Evolutionary conservation across 2,797 vertebrate species (phyloP).

Genomic region (Aotus griseimembra): DNA sequence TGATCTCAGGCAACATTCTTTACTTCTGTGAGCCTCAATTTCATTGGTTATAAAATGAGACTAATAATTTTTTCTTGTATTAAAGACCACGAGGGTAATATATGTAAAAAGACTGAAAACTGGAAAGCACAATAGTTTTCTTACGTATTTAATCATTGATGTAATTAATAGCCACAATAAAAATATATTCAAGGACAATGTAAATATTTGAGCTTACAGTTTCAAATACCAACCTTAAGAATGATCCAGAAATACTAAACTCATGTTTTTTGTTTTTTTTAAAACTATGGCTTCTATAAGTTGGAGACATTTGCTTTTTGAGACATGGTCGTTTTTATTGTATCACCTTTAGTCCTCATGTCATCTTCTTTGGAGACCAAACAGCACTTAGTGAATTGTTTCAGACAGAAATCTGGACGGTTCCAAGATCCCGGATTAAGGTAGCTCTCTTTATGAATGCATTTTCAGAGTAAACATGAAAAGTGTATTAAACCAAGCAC

Average conservation of each 20-base stretch:
- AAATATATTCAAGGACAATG: conserved; percentile 1
- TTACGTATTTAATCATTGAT: not conserved
- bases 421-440: conserved; percentile 38
- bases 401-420: conserved; percentile 40
- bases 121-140: not conserved
- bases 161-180: not conserved
- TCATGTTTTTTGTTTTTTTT: conserved; percentile 7
- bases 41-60: conserved; percentile 53
- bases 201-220: not conserved
- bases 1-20: conserved; percentile 13
- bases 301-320: not conserved
- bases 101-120: conserved; percentile 22
- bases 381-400: not conserved
- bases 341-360: not conserved
- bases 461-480: conserved; percentile 62
- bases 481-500: conserved; percentile 47
- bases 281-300: not conserved
- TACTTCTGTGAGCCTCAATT: conserved; percentile 37
- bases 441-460: conserved; percentile 53
- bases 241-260: not conserved
- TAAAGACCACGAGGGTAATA: conserved; percentile 16
- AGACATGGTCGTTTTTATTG: not conserved
- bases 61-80: conserved; percentile 42
- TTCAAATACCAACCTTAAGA: not conserved
- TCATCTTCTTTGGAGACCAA: not conserved